phyloP scores from a whole-genome alignment of 2,888 invertebrate genomes.

The Gryllus longicercus region DNA sequence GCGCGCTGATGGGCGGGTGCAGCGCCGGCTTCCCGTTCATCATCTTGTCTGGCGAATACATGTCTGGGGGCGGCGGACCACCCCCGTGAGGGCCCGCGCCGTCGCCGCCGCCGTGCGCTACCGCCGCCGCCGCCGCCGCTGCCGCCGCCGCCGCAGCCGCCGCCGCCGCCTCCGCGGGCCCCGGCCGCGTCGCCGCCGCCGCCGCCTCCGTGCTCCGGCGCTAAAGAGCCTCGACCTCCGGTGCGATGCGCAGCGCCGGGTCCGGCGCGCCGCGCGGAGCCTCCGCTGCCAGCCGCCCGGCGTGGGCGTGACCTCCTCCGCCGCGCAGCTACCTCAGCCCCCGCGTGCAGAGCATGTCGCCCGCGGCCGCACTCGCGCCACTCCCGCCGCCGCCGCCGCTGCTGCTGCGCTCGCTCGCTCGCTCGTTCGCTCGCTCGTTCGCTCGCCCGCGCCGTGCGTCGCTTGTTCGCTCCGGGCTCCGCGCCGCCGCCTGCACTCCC shows the following conservation, averaged over 20 bases:
- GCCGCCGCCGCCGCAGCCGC: not conserved
- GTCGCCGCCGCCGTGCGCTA: not conserved
- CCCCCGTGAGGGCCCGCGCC: not conserved
- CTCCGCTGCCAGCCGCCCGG: too few species aligned
- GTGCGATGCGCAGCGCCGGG: not conserved
- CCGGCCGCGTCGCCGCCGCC: not conserved
- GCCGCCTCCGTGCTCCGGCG: not conserved
- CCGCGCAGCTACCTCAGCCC: too few species aligned
- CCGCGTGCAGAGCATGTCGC: too few species aligned
- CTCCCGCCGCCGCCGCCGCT: too few species aligned
- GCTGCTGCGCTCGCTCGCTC: too few species aligned
- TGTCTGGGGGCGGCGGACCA: constrained; percentile 46
- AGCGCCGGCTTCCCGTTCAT: constrained; percentile 66
- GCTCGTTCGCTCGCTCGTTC: too few species aligned
- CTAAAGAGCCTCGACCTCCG: not conserved
- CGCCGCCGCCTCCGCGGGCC: not conserved
- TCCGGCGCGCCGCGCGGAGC: not conserved
- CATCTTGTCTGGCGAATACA: constrained; percentile 94
- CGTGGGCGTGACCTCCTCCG: too few species aligned
- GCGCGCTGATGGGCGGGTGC: constrained; percentile 52
- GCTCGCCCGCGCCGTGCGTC: not conserved
- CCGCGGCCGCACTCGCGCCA: too few species aligned
- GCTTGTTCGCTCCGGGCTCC: not conserved
- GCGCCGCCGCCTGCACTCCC: constrained; percentile 8
- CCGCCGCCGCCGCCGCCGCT: not conserved